phyloP scores from a whole-genome alignment of 2,888 invertebrate species.

The Psococerastis gibbosa region DNA sequence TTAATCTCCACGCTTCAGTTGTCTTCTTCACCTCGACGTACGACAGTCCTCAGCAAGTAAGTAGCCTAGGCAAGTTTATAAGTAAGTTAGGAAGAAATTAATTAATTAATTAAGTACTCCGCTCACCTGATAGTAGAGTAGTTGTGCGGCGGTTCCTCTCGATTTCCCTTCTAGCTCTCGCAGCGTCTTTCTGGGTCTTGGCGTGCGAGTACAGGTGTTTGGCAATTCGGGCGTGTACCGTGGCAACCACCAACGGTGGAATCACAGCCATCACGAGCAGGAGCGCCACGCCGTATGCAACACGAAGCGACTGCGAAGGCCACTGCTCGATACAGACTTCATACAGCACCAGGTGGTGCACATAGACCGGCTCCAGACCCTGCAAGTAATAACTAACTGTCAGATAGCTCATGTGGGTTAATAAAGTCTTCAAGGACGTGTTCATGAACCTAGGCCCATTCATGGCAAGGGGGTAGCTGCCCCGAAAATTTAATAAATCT shows the following conservation, averaged over 20 bases:
- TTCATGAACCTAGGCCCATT: no score
- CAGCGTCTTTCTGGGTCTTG: slow-evolving; percentile 12
- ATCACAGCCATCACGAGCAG: slow-evolving; percentile 17
- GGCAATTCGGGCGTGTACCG: slow-evolving; percentile 19
- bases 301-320: slow-evolving; percentile 21
- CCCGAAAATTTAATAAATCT: no score
- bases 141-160: slow-evolving; percentile 21
- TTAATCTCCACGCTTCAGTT: no score
- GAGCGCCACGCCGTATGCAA: slow-evolving; percentile 15
- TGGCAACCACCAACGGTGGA: slow-evolving; percentile 16
- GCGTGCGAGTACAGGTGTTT: slow-evolving; percentile 16
- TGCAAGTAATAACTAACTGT: no score
- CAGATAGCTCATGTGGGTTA: no score
- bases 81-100: slow-evolving; percentile 8
- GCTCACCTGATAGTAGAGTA: slow-evolving; percentile 25
- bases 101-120: no score
- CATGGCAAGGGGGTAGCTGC: no score
- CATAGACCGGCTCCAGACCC: slow-evolving; percentile 20
- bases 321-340: slow-evolving; percentile 25
- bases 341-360: slow-evolving; percentile 22
- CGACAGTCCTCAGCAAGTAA: neutral
- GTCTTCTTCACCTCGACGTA: no score
- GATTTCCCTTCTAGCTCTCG: slow-evolving; percentile 18
- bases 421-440: no score
- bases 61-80: slow-evolving; percentile 8